Evolutionary conservation across 2,113 vertebrate species (phyloP).

Genomic region (Clarias macrocephalus): DNA sequence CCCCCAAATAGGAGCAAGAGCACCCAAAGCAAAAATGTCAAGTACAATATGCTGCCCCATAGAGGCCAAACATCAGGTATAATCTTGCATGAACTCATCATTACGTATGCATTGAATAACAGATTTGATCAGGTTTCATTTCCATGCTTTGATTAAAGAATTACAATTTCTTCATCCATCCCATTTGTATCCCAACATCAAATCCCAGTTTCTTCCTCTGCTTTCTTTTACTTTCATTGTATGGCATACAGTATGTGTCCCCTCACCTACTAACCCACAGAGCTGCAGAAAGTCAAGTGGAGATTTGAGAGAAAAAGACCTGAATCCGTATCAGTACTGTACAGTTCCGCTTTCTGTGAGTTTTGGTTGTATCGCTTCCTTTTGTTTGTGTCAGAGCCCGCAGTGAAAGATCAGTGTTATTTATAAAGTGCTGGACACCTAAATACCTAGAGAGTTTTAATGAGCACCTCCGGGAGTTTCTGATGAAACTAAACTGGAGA

Average conservation of each 20-base stretch:
- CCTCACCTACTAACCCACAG: conserved; percentile 15
- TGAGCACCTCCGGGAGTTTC: conserved; percentile 20
- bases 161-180: neutral
- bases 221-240: conserved; percentile 16
- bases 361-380: conserved; percentile 14
- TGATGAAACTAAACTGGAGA: conserved; percentile 1
- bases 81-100: neutral
- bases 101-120: neutral
- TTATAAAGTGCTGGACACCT: neutral
- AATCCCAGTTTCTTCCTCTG: conserved; percentile 12
- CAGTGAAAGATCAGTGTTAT: conserved; percentile 9
- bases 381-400: neutral
- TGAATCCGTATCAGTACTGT: neutral
- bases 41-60: neutral
- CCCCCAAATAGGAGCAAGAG: neutral
- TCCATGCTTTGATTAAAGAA: neutral
- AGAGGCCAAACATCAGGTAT: no score
- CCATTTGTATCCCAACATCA: neutral
- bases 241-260: neutral
- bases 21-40: neutral
- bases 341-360: neutral
- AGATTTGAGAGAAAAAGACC: conserved; percentile 28
- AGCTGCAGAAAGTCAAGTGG: neutral
- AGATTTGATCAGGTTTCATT: neutral
- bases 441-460: conserved; percentile 3